phyloP scores from a whole-genome alignment of 2,888 invertebrate genomes.

The Aromia moschata region DNA sequence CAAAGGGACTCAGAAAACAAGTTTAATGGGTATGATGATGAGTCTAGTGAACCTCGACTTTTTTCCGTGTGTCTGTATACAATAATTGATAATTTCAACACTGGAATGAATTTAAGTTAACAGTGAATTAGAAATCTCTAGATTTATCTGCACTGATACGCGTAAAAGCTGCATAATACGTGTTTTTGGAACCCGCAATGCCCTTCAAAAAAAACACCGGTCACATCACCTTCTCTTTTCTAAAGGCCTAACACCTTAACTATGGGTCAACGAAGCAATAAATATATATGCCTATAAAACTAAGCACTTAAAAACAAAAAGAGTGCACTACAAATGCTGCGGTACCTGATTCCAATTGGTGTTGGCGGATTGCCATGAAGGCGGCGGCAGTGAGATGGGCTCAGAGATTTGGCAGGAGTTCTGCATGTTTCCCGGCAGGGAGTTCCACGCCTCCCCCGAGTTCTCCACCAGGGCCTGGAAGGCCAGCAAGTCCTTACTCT shows the following conservation, averaged over 20 bases:
- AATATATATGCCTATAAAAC: slow-evolving; percentile 43
- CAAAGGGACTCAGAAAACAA: no score
- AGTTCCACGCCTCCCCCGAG: slow-evolving; percentile 69
- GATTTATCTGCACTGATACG: no score
- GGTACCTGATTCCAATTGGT: slow-evolving; percentile 65
- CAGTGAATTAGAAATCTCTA: no score
- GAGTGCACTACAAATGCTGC: slow-evolving; percentile 55
- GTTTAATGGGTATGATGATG: no score
- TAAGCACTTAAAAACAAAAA: no score
- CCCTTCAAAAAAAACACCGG: no score
- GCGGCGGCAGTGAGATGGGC: slow-evolving; percentile 56
- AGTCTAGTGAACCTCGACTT: no score
- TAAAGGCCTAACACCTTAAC: slow-evolving; percentile 17
- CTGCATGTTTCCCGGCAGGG: slow-evolving; percentile 71
- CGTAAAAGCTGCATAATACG: no score
- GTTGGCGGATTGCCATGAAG: slow-evolving; percentile 54
- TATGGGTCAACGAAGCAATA: slow-evolving; percentile 1
- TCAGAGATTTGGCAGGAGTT: slow-evolving; percentile 74
- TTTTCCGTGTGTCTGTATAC: no score
- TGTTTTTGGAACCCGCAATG: no score
- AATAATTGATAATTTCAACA: no score
- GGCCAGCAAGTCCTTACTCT: slow-evolving; percentile 69
- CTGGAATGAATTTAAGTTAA: no score
- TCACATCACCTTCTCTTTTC: slow-evolving; percentile 8
- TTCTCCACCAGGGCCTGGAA: slow-evolving; percentile 65